Percentiles rank a stretch among this genome's conserved stretches.
Evolutionary conservation across 1,140 invertebrate genomes (phyloP).

Genomic region (Microplitis mediator): DNA sequence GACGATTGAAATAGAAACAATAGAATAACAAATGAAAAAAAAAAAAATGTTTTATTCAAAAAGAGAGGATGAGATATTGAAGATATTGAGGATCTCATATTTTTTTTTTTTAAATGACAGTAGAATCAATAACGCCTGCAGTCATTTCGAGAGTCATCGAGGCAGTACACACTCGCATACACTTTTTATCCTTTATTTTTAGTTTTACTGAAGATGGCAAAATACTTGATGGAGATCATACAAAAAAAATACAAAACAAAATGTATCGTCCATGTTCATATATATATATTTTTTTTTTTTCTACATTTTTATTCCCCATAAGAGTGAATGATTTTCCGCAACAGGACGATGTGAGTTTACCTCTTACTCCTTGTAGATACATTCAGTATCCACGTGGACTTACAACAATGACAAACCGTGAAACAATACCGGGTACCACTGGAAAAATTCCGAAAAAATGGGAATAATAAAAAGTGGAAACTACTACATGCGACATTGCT

Average conservation of each 20-base stretch:
- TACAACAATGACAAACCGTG: slow-evolving; percentile 62
- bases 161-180: slow-evolving; percentile 19
- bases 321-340: slow-evolving; percentile 5
- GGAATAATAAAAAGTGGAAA: slow-evolving; percentile 49
- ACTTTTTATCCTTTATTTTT: background rate
- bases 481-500: slow-evolving; percentile 36
- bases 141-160: slow-evolving; percentile 58
- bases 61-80: slow-evolving; percentile 14
- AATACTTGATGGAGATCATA: background rate
- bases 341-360: background rate
- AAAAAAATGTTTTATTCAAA: background rate
- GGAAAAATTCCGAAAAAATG: slow-evolving; percentile 63
- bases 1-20: slow-evolving; percentile 5
- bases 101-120: slow-evolving; percentile 37
- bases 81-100: slow-evolving; percentile 29
- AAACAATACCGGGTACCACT: slow-evolving; percentile 62
- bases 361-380: too few relatives aligned
- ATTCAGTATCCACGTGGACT: slow-evolving; percentile 43
- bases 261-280: slow-evolving; percentile 5
- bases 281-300: slow-evolving; percentile 19
- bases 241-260: background rate
- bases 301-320: slow-evolving; percentile 37
- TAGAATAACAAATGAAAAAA: slow-evolving; percentile 2
- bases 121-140: slow-evolving; percentile 57
- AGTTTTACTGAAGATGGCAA: background rate